Evolutionary conservation across 2,888 invertebrate genomes (phyloP).

Genomic region (Criorhina ranunculi): DNA sequence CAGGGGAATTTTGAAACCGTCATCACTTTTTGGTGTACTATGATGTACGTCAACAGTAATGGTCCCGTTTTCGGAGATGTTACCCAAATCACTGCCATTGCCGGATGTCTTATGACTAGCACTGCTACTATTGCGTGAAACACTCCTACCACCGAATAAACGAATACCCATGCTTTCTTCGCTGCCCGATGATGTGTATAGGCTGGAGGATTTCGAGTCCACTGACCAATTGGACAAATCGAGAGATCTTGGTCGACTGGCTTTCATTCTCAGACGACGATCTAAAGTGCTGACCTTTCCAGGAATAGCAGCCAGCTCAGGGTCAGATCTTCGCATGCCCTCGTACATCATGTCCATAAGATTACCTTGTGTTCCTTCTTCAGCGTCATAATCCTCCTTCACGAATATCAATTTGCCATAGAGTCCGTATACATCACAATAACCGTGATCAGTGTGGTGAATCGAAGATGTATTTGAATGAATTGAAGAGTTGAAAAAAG

Average conservation of each 20-base stretch:
- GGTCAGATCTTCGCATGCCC: slow-evolving; percentile 91
- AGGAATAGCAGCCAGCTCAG: slow-evolving; percentile 93
- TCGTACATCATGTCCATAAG: slow-evolving; percentile 88
- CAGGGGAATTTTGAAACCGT: slow-evolving; percentile 79
- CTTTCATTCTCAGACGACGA: slow-evolving; percentile 91
- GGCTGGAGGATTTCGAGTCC: slow-evolving; percentile 92
- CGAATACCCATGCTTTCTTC: slow-evolving; percentile 92
- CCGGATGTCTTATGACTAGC: slow-evolving; percentile 88
- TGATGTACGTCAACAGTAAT: slow-evolving; percentile 82
- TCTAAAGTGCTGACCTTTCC: slow-evolving; percentile 93
- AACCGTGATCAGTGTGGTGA: slow-evolving; percentile 87
- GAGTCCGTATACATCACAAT: slow-evolving; percentile 94
- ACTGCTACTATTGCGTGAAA: slow-evolving; percentile 91
- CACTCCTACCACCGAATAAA: slow-evolving; percentile 86
- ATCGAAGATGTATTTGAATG: slow-evolving; percentile 86
- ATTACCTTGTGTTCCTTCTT: slow-evolving; percentile 89
- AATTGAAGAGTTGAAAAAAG: slow-evolving; percentile 82
- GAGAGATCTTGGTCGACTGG: slow-evolving; percentile 91
- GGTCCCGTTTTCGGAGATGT: slow-evolving; percentile 86
- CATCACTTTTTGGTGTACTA: slow-evolving; percentile 81
- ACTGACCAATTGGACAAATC: slow-evolving; percentile 95
- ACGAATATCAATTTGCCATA: slow-evolving; percentile 96
- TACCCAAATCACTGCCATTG: slow-evolving; percentile 84
- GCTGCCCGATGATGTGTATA: slow-evolving; percentile 94
- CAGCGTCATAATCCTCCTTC: slow-evolving; percentile 89